Evolutionary conservation across 2,113 vertebrate species (phyloP), one percentile per base, ranked within the genome.

Genomic region (Indicator indicator): DNA sequence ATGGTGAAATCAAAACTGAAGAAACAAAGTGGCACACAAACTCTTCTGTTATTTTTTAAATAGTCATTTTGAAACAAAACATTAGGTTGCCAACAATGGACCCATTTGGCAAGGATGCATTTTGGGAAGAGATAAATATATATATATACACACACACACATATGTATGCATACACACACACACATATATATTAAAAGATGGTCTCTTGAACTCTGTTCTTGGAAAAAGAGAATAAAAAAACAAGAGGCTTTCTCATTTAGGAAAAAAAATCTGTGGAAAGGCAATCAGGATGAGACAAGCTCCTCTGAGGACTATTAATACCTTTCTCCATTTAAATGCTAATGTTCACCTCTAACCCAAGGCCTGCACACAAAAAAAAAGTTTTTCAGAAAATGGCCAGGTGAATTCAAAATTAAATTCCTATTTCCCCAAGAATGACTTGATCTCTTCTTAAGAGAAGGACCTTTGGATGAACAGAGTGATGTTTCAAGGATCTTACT

Each of bases 251-350:
- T 86, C 92, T 91, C 67, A 86, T 91, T 89, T 89, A 89, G 36
- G 60, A 90, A 85, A 91, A 83, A 86, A 79, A 54, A 56, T 40
- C 72, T 70, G 7, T 7, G 84, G 58, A 75, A 97, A 96, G 91
- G 87, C 71, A 94, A 86, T 68, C 13, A 38, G 91, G 94, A 80
- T 28, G 67, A 96, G 74, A 75, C 48, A 77, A 96, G 93, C 91
- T 96, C 89, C 93, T 97, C 52, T 20, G 68, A 92, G 93, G 46
- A 55, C 12, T 78, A 62, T 95, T 96, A 96, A 96, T 79, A 86
- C 90, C 17, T 0, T 72, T 85, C 91, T 95, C 96, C 89, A 97
- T 98, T 97, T 97, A 97, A 97, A 97, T 98, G 97, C 89, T 96
- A 97, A 97, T 97, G 27, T 32, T 94, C 89, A 95, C 95, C 96